Evolutionary conservation across 2,113 vertebrate species (phyloP).

Genomic region (Chlorodrepanis virens): DNA sequence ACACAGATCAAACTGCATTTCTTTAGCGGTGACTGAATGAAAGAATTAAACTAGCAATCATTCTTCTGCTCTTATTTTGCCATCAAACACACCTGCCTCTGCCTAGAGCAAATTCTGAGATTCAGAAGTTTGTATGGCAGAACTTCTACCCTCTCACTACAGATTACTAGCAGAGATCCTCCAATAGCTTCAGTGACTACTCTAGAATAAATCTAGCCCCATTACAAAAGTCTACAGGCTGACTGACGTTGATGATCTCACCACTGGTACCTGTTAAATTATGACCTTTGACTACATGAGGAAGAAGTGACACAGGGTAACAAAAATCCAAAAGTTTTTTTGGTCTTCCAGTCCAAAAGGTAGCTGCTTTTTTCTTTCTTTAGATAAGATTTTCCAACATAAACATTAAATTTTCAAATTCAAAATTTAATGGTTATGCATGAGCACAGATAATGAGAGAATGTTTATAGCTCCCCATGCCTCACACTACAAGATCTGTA

Average conservation of each 20-base stretch:
- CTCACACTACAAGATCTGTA: background rate
- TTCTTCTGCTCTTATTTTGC: background rate
- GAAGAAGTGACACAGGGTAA: background rate
- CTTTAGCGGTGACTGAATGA: background rate
- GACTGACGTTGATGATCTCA: background rate
- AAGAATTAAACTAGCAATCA: background rate
- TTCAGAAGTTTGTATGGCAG: background rate
- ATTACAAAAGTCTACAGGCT: background rate
- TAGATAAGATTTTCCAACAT: background rate
- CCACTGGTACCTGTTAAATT: background rate
- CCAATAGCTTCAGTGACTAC: background rate
- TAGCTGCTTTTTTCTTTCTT: constrained; percentile 48
- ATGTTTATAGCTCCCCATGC: constrained; percentile 49
- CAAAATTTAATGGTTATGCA: constrained; percentile 19
- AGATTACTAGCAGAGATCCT: background rate
- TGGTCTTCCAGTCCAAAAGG: constrained; percentile 25
- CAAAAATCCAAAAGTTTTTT: background rate
- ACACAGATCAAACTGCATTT: background rate
- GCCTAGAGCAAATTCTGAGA: background rate
- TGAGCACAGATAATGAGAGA: constrained; percentile 59
- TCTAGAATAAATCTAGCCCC: background rate
- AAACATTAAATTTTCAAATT: constrained; percentile 18
- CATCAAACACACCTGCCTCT: background rate
- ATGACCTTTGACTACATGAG: background rate
- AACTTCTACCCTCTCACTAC: background rate